A percentile compares a stretch with the other conserved stretches of the same genome.
Conservation (phyloP, 2,888 invertebrate genomes). For the Acrobasis consociella region DNA sequence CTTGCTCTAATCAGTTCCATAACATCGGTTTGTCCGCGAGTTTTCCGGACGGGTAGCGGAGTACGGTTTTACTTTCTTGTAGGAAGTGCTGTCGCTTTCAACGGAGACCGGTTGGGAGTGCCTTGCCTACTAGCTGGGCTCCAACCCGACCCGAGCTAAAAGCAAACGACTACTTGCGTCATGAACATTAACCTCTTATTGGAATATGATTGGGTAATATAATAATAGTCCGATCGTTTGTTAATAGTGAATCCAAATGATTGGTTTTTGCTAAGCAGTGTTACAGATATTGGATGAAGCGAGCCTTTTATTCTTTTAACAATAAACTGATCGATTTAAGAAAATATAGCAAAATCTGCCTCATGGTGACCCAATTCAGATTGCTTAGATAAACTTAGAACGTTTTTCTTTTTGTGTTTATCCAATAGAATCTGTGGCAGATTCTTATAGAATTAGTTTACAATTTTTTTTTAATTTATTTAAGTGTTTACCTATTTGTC, state of each 20-base stretch:
- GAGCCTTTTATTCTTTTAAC: too few relatives aligned
- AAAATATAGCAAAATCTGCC: too few relatives aligned
- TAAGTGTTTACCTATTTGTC: background rate
- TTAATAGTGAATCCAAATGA: slow-evolving; percentile 7
- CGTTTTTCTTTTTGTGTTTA: too few relatives aligned
- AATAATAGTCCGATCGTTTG: slow-evolving; percentile 14
- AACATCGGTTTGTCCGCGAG: slow-evolving; percentile 42
- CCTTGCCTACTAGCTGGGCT: slow-evolving; percentile 46
- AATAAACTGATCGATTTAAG: too few relatives aligned
- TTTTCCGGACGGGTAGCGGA: slow-evolving; percentile 67
- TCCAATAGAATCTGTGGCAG: too few relatives aligned
- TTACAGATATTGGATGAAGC: too few relatives aligned
- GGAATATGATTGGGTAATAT: slow-evolving; percentile 17
- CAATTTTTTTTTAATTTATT: too few relatives aligned
- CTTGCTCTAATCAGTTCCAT: slow-evolving; percentile 38
- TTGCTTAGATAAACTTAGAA: too few relatives aligned
- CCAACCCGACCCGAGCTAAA: slow-evolving; percentile 9
- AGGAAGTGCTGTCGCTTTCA: slow-evolving; percentile 81
- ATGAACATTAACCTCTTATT: slow-evolving; percentile 18
- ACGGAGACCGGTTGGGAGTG: slow-evolving; percentile 72
- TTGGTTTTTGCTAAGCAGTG: too few relatives aligned
- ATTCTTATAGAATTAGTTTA: too few relatives aligned
- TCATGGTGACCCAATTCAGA: too few relatives aligned
- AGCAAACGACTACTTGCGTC: slow-evolving; percentile 16
- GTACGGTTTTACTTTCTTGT: slow-evolving; percentile 79